Conservation (phyloP, 2,113 vertebrate genomes). For the Gavia stellata region DNA sequence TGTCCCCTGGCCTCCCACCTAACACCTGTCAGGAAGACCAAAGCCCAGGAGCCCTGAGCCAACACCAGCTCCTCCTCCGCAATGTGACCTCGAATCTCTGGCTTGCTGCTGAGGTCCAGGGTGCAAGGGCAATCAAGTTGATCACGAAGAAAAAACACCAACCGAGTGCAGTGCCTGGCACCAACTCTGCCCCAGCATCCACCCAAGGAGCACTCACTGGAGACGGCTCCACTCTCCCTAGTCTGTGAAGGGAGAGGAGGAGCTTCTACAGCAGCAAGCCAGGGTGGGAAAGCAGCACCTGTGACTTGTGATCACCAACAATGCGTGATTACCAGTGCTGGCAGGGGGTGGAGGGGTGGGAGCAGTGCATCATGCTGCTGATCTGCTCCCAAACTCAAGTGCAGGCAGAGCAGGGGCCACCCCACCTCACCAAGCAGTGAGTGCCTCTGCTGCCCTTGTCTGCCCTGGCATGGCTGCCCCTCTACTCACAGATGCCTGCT, state of each 20-base stretch:
- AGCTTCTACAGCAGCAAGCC: neutral
- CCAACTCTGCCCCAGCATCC: neutral
- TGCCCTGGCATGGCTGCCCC: neutral
- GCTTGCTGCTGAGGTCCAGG: neutral
- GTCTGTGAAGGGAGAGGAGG: neutral
- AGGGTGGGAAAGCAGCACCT: neutral
- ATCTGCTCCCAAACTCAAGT: neutral
- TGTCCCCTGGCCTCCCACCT: neutral
- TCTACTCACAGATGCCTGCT: neutral
- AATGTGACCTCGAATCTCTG: rapidly evolving
- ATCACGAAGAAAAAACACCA: neutral
- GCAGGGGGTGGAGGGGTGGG: neutral
- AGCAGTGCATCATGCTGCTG: neutral
- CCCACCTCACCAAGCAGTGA: rapidly evolving
- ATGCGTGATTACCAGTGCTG: rapidly evolving
- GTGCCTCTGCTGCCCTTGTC: neutral
- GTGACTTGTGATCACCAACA: rapidly evolving
- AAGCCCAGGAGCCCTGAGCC: neutral
- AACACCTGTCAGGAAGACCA: neutral
- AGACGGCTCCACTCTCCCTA: rapidly evolving
- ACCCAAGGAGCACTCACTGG: neutral
- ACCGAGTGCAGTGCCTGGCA: too few relatives aligned
- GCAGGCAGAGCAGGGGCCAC: neutral
- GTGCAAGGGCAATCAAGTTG: neutral
- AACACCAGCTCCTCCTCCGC: neutral